Evolutionary conservation across 2,113 vertebrate genomes (phyloP).

Genomic region (Benitochromis conjunctus): DNA sequence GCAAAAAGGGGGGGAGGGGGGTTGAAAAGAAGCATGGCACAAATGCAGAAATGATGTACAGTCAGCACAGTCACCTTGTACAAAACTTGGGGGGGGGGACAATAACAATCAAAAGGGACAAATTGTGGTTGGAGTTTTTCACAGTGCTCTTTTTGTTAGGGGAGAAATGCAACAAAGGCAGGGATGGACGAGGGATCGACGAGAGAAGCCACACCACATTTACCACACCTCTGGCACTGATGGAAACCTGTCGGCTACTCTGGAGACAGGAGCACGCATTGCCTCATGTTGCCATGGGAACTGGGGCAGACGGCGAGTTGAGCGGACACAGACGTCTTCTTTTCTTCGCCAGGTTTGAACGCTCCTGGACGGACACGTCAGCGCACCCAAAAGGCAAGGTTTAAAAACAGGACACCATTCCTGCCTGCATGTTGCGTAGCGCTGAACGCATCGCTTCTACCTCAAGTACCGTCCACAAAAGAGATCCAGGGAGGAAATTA

Average conservation of each 20-base stretch:
- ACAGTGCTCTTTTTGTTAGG: neutral
- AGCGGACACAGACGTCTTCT: slow-evolving; percentile 23
- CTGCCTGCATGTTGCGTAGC: slow-evolving; percentile 9
- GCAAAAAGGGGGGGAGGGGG: neutral
- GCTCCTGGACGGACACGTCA: slow-evolving; percentile 49
- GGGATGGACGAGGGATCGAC: neutral
- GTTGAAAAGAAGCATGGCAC: slow-evolving; percentile 9
- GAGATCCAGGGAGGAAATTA: neutral
- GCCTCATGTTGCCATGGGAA: slow-evolving; percentile 64
- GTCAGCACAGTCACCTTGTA: slow-evolving; percentile 22
- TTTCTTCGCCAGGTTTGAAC: slow-evolving; percentile 30
- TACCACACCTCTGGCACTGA: slow-evolving; percentile 44
- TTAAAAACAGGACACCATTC: slow-evolving; percentile 14
- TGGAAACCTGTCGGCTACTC: slow-evolving; percentile 38
- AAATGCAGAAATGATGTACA: slow-evolving; percentile 21
- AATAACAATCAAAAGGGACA: slow-evolving; percentile 8
- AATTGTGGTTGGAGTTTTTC: neutral
- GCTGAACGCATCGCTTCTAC: neutral
- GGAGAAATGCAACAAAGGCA: neutral
- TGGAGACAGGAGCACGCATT: slow-evolving; percentile 31
- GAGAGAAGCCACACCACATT: neutral
- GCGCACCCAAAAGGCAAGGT: slow-evolving; percentile 16
- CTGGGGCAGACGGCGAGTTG: slow-evolving; percentile 19
- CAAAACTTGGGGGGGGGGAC: neutral
- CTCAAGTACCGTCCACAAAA: neutral